Conservation (phyloP, 2,113 vertebrate species). For the Noturus placidus region DNA sequence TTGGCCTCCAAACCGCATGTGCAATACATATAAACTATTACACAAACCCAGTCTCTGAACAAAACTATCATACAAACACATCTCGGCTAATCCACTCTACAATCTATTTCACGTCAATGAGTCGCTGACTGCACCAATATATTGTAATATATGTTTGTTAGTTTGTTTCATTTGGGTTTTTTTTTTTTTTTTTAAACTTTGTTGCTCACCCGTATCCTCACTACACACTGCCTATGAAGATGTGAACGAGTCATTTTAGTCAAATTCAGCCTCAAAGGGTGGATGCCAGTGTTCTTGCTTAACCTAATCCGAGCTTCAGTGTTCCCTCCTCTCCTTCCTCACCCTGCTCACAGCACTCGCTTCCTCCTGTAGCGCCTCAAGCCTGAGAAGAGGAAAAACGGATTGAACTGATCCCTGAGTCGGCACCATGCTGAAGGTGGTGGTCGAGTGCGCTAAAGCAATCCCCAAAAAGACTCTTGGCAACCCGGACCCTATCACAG, state of each 20-base stretch:
- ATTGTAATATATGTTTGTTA: neutral
- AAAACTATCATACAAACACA: neutral
- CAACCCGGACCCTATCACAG: conserved; percentile 87
- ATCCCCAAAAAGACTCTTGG: conserved; percentile 91
- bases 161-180: neutral
- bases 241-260: neutral
- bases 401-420: neutral
- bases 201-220: neutral
- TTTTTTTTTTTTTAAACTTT: neutral
- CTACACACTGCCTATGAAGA: neutral
- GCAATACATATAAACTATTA: neutral
- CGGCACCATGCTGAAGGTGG: conserved; percentile 83
- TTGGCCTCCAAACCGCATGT: neutral
- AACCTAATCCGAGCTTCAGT: neutral
- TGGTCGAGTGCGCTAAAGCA: conserved; percentile 85
- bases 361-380: neutral
- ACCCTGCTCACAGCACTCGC: neutral
- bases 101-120: neutral
- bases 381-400: neutral
- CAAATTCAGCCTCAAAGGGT: conserved; percentile 2
- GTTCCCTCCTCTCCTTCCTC: conserved; percentile 2
- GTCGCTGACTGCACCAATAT: neutral
- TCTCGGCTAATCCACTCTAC: neutral
- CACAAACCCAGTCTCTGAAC: neutral
- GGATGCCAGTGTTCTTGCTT: neutral